These are phyloP conservation scores for Belgica antarctica DNA, from an alignment of 2,888 invertebrate species.

Conservation along the genomic window DNA sequence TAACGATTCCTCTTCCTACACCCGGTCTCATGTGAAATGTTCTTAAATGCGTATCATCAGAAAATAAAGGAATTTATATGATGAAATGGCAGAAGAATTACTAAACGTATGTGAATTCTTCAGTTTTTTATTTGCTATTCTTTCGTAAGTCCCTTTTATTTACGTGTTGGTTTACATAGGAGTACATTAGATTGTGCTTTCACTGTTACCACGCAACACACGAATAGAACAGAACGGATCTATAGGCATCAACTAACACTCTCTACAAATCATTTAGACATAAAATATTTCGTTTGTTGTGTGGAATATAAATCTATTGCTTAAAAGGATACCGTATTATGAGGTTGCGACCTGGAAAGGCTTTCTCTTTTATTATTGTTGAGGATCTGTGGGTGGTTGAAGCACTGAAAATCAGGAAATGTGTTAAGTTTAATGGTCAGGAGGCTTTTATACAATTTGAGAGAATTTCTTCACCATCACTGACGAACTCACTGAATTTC, in stretches of 20 bases:
- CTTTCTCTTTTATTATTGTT: not conserved
- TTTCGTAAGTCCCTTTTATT: slow-evolving; percentile 5
- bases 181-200: slow-evolving; percentile 3
- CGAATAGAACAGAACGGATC: not conserved
- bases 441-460: no score
- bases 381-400: not conserved
- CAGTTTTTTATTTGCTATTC: no score
- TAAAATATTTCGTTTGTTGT: slow-evolving; percentile 27
- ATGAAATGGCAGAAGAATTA: slow-evolving; percentile 10
- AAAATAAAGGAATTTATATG: not conserved
- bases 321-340: not conserved
- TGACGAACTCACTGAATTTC: no score
- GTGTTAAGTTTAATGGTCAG: no score
- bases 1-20: slow-evolving; percentile 18
- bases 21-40: slow-evolving; percentile 14
- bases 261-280: slow-evolving; percentile 27
- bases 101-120: not conserved
- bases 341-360: not conserved
- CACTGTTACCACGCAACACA: not conserved
- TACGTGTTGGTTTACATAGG: not conserved
- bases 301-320: slow-evolving; percentile 22
- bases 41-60: slow-evolving; percentile 3
- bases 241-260: slow-evolving; percentile 28
- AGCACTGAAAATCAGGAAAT: no score
- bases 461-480: no score